Conservation (phyloP, 2,113 vertebrate species). For the Zootoca vivipara region DNA sequence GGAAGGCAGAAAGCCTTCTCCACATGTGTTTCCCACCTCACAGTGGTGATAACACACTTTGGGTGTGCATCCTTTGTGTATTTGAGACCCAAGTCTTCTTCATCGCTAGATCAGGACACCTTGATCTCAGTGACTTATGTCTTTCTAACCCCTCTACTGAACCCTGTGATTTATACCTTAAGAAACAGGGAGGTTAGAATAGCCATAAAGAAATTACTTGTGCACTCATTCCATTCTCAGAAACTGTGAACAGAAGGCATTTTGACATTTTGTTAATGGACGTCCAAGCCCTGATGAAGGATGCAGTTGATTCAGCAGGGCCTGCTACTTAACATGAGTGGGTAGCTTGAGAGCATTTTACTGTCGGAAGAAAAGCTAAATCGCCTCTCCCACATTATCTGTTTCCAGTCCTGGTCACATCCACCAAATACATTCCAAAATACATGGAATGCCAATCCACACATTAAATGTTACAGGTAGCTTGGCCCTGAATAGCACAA, state of each 20-base stretch:
- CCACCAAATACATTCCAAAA: too few species aligned
- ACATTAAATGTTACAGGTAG: background rate
- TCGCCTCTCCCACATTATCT: too few species aligned
- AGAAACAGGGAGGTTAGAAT: conserved; percentile 7
- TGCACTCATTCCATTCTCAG: background rate
- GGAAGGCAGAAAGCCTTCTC: conserved; percentile 51
- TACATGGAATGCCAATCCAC: background rate
- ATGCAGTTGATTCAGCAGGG: too few species aligned
- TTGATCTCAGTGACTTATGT: background rate
- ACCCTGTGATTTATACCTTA: conserved; percentile 29
- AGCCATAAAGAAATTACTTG: background rate
- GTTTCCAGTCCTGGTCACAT: too few species aligned
- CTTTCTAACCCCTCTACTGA: conserved; percentile 7
- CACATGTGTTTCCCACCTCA: conserved; percentile 49
- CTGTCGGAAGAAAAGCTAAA: background rate
- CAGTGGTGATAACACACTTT: conserved; percentile 37
- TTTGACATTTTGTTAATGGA: background rate
- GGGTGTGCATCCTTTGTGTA: conserved; percentile 50
- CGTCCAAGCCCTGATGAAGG: background rate
- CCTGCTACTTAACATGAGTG: background rate
- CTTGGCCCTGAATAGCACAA: background rate
- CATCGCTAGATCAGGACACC: background rate
- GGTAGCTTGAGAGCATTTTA: background rate
- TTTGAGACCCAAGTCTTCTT: conserved; percentile 29
- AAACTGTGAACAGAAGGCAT: background rate